These are phyloP conservation scores for Hyperoplus immaculatus DNA, from an alignment of 2,797 vertebrate species.

Conservation along the genomic window DNA sequence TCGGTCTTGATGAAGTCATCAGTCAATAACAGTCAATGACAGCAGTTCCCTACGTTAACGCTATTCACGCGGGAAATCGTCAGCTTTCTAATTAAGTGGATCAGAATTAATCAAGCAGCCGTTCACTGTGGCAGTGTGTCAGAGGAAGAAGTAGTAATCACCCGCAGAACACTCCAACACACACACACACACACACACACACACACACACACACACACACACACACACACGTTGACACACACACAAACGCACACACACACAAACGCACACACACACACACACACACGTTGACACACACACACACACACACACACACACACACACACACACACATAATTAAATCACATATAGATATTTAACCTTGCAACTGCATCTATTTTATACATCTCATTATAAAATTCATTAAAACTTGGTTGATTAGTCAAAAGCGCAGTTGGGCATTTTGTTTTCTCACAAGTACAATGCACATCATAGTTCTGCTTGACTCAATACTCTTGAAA, in stretches of 20 bases:
- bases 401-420: constrained; percentile 84
- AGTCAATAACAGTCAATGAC: constrained; percentile 83
- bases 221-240: constrained; percentile 20
- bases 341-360: constrained; percentile 63
- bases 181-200: constrained; percentile 34
- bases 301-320: constrained; percentile 15
- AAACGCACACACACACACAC: constrained; percentile 18
- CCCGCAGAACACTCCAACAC: constrained; percentile 16
- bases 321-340: constrained; percentile 53
- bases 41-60: constrained; percentile 74
- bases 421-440: constrained; percentile 60
- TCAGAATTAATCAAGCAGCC: constrained; percentile 85
- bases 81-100: constrained; percentile 86
- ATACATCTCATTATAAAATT: constrained; percentile 82
- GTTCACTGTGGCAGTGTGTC: constrained; percentile 61
- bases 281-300: constrained; percentile 29
- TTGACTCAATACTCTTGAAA: constrained; percentile 28
- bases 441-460: constrained; percentile 39
- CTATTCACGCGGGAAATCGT: constrained; percentile 83
- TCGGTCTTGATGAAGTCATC: constrained; percentile 79
- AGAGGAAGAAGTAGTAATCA: constrained; percentile 67
- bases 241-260: constrained; percentile 23
- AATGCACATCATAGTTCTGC: constrained; percentile 38
- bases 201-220: not conserved
- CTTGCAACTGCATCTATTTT: constrained; percentile 60